Base-by-base conservation (phyloP, 2,113 vertebrate genomes). In the Stercorarius parasiticus region DNA sequence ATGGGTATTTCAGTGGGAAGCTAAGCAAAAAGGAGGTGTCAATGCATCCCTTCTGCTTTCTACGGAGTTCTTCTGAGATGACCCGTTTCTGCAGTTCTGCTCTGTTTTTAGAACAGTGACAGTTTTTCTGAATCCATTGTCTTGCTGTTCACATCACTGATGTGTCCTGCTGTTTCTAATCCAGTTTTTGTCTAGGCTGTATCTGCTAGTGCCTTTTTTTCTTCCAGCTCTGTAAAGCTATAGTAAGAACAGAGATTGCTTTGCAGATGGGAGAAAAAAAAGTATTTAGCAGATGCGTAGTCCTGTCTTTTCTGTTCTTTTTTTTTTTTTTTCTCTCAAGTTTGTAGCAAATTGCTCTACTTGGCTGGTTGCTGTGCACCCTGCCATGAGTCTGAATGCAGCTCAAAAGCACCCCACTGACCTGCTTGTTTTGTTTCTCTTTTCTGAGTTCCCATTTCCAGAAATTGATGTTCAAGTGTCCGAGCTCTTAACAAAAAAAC, bases 301-400 rank as follows among this genome's bases (percentile, higher is more conserved):
- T 89, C 52, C 20, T 53, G 34, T 45, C 34, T n/a, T 23, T 65
- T 32, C 10, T 1, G 9, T 14, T 32, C 59, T 17, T 49, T 61
- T 69, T 61, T 43, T 70, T 50, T 52, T 45, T 65, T 34, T 29
- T 13, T 12, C 4, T 66, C 40, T 88, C 5, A 38, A 45, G 29
- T 82, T 92, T 81, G 80, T 62, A 86, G 82, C 71, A 93, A 95
- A 95, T 95, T 92, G 84, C 76, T 95, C 45, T 49, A 45, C 49
- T 96, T 83, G 89, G 88, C 95, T 86, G 86, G 73, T 90, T 49
- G 77, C 81, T 95, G 80, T 72, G 81, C 92, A 86, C 81, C 94
- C 95, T 86, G 74, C 95, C 76, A 71, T 42, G 91, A 62, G 65
- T 18, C 87, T 95, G 92, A 95, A 93, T 85, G 78, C 67, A 81